These are phyloP conservation scores for Smittia sp. DNA, from an alignment of 2,888 invertebrate species.

Conservation along the genomic window DNA sequence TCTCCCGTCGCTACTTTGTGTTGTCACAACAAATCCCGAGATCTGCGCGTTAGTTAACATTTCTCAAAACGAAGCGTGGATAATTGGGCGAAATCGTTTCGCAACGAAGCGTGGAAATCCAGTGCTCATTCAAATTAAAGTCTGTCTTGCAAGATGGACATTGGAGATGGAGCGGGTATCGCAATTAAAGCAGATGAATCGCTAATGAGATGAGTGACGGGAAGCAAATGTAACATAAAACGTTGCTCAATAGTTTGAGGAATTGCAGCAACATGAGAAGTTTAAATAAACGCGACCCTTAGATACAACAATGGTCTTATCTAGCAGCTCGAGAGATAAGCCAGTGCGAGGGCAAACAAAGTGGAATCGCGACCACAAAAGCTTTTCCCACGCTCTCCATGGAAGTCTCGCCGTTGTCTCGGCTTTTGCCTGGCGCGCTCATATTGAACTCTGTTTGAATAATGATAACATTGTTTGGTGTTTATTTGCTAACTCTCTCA, in stretches of 20 bases:
- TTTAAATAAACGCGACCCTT: not conserved
- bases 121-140: slow-evolving; percentile 33
- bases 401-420: not conserved
- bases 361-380: not conserved
- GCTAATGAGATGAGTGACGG: not conserved
- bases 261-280: too few species aligned
- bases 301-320: not conserved
- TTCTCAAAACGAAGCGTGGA: slow-evolving; percentile 27
- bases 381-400: slow-evolving; percentile 13
- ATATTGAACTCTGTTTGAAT: not conserved
- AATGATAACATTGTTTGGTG: slow-evolving; percentile 23
- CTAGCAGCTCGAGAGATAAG: not conserved
- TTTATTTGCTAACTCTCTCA: not conserved
- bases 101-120: slow-evolving; percentile 30
- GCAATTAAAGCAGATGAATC: not conserved
- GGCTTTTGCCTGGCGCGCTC: not conserved
- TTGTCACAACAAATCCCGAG: not conserved
- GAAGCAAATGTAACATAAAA: not conserved
- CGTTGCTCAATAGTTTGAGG: not conserved
- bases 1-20: not conserved
- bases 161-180: not conserved
- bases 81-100: slow-evolving; percentile 28
- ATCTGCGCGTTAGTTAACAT: not conserved
- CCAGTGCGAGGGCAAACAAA: not conserved
- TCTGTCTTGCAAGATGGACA: slow-evolving; percentile 4